These are phyloP conservation scores for Idaea aversata DNA, from an alignment of 2,888 invertebrate genomes.

Conservation along the genomic window DNA sequence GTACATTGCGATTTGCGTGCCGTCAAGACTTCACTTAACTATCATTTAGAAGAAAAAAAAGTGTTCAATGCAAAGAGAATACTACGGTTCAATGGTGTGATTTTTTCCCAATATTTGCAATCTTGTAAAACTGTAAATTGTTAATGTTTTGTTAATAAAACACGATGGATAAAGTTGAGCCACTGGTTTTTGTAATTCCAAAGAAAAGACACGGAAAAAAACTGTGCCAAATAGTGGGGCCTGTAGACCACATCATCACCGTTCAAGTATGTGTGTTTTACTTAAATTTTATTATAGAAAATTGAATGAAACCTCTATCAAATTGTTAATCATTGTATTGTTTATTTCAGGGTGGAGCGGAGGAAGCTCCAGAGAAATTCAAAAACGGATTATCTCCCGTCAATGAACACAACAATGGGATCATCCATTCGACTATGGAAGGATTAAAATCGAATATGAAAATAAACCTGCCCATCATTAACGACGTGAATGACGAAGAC, in stretches of 20 bases:
- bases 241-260: conserved; percentile 83
- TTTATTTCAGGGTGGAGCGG: conserved; percentile 61
- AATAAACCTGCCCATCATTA: conserved; percentile 71
- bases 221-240: conserved; percentile 70
- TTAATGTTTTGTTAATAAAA: conserved; percentile 5
- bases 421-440: conserved; percentile 71
- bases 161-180: conserved; percentile 67
- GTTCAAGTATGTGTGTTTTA: conserved; percentile 68
- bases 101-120: conserved; percentile 15
- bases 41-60: neutral
- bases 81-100: conserved; percentile 9
- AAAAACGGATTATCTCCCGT: conserved; percentile 72
- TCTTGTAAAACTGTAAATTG: conserved; percentile 5
- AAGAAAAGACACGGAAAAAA: conserved; percentile 81
- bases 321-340: neutral
- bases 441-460: conserved; percentile 72
- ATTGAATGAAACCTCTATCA: neutral
- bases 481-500: conserved; percentile 77
- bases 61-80: too few species aligned
- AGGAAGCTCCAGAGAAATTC: conserved; percentile 66
- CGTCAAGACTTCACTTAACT: too few species aligned
- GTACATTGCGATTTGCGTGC: neutral
- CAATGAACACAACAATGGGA: conserved; percentile 68
- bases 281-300: neutral
- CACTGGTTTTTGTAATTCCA: conserved; percentile 81